Evolutionary conservation across 1,140 invertebrate genomes (phyloP), one percentile per base, ranked within the genome.

Genomic region (Cataglyphis hispanica): DNA sequence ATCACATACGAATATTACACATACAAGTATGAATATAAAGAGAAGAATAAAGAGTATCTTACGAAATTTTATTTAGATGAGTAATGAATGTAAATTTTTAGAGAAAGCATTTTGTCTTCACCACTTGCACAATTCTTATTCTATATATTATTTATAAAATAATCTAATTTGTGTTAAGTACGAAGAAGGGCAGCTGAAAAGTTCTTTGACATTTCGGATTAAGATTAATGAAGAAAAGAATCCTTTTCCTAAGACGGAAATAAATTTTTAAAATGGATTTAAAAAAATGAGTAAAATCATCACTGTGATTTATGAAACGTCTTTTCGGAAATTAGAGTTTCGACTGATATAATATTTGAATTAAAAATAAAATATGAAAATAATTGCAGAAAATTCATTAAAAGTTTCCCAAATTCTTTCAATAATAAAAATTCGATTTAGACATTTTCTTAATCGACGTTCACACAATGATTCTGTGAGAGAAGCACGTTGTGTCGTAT

Each of bases 381-480:
- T 56, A 70, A 46, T 60, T 34, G 63, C 67, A 37, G 19, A 34
- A 61, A 13, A 31, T 83, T 56, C 16, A 13, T 4, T 7, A 34
- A 37, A 5, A 10, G 19, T 46, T 67, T 22, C 37, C 2, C 43
- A 53, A 31, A 53, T 67, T 83, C 27, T 46, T 83, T 50, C 53
- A 72, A 31, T 43, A 25, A n/a, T 72, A 27, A 60, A 13, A 72
- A 83, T 74, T 60, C 22, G 5, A 70, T 81, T 72, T 58, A 19
- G 11, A 3, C 25, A 22, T 37, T 81, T 81, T 43, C 27, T 8
- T 37, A 74, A 53, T 72, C 78, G 53, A 74, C 58, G 67, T 83
- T 83, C 53, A 60, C 53, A 13, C 72, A 19, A 74, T 37, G 37
- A 72, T 83, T 46, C 60, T 22, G 27, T 72, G 56, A 60, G 37